A percentile compares a stretch with the other conserved stretches of the same genome.
Evolutionary conservation across 2,797 vertebrate species (phyloP).

Genomic region (Syngnathus rostellatus): DNA sequence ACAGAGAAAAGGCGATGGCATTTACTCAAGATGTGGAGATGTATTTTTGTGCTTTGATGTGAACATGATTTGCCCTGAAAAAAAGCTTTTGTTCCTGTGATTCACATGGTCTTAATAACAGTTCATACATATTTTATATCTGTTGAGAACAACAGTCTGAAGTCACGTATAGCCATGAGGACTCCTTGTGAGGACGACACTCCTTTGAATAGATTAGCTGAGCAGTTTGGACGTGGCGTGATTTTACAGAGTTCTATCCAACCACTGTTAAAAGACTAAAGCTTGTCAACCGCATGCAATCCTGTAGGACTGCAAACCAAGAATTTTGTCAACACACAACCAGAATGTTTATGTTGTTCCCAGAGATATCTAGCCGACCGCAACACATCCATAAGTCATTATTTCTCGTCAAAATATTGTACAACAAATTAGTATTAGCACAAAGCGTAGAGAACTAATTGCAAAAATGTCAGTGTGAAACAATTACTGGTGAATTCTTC

Average conservation of each 20-base stretch:
- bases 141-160: constrained; percentile 30
- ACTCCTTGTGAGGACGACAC: constrained; percentile 9
- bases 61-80: constrained; percentile 80
- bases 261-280: constrained; percentile 27
- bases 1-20: constrained; percentile 78
- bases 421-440: no score
- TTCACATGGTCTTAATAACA: constrained; percentile 79
- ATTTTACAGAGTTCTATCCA: constrained; percentile 33
- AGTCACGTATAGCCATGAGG: constrained; percentile 22
- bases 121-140: constrained; percentile 69
- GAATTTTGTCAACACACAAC: constrained; percentile 9
- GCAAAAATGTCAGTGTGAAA: background rate
- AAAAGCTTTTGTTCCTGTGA: constrained; percentile 76
- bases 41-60: constrained; percentile 82
- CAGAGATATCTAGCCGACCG: constrained; percentile 2
- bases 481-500: background rate
- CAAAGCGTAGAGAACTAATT: background rate
- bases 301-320: constrained; percentile 13
- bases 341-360: background rate
- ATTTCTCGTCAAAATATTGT: background rate
- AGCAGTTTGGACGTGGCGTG: constrained; percentile 22
- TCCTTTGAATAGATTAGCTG: constrained; percentile 24
- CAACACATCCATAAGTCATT: constrained; percentile 1
- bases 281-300: constrained; percentile 26
- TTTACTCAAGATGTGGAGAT: constrained; percentile 82